A percentile compares a stretch with the other conserved stretches of the same genome.
Conservation (phyloP, 2,113 vertebrate species). For the Clarias batrachus region DNA sequence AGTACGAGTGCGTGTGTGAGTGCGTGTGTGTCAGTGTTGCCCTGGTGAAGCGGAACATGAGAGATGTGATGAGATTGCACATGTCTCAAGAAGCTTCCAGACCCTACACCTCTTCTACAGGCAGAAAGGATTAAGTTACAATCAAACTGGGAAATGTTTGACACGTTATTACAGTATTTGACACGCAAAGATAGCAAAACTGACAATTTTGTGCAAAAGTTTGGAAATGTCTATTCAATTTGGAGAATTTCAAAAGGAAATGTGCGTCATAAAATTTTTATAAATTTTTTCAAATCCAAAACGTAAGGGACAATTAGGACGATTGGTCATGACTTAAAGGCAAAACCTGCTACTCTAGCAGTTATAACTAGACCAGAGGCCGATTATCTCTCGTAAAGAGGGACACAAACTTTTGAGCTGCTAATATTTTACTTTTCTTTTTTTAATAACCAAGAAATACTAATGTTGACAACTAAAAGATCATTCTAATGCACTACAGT, state of each 20-base stretch:
- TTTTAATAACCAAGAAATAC: not conserved
- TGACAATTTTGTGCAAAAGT: not conserved
- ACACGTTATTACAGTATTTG: no score
- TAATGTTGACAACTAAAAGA: not conserved
- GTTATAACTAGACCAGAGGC: not conserved
- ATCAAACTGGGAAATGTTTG: not conserved
- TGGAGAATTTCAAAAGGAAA: not conserved
- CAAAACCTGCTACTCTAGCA: not conserved
- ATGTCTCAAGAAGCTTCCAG: not conserved
- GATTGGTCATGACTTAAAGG: not conserved
- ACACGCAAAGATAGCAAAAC: not conserved
- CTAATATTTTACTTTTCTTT: not conserved
- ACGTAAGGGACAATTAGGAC: not conserved
- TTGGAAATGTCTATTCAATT: not conserved
- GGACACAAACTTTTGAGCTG: not conserved
- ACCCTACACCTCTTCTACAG: not conserved
- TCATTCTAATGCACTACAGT: no score
- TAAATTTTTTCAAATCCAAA: not conserved
- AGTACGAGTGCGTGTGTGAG: not conserved
- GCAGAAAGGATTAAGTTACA: not conserved
- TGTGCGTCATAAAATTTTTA: not conserved
- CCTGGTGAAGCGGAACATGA: not conserved
- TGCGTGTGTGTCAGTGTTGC: not conserved
- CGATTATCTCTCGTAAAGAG: not conserved
- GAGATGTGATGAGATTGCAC: no score